phyloP scores from a whole-genome alignment of 1,140 invertebrate species.

The Bombus soroeensis region DNA sequence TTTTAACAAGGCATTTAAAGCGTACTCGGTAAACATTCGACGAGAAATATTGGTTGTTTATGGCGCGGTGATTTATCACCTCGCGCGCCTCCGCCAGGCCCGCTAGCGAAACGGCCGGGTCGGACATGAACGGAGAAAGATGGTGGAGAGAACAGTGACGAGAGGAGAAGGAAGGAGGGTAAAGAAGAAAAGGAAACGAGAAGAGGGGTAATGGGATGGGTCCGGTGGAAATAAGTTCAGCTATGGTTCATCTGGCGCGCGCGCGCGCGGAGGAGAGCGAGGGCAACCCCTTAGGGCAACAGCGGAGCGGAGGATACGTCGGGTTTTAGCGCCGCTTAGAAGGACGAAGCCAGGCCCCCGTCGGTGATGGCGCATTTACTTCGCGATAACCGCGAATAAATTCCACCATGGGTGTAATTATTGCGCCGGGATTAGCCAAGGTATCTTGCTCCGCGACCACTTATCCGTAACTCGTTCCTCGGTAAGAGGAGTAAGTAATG shows the following conservation, averaged over 20 bases:
- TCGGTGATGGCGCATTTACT: slow-evolving; percentile 56
- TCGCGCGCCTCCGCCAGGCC: slow-evolving; percentile 64
- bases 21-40: slow-evolving; percentile 83
- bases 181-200: slow-evolving; percentile 2
- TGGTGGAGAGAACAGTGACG: not conserved
- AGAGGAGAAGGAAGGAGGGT: not conserved
- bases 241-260: slow-evolving; percentile 67
- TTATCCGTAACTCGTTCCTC: not conserved
- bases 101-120: slow-evolving; percentile 40
- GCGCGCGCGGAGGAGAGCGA: not conserved
- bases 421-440: slow-evolving; percentile 40
- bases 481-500: slow-evolving; percentile 19
- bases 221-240: slow-evolving; percentile 67
- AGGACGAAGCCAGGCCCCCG: slow-evolving; percentile 25
- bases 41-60: slow-evolving; percentile 83
- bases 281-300: slow-evolving; percentile 9
- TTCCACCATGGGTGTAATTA: slow-evolving; percentile 57
- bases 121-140: not conserved
- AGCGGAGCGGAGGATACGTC: slow-evolving; percentile 19
- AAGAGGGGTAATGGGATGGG: slow-evolving; percentile 58
- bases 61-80: slow-evolving; percentile 82
- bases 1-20: slow-evolving; percentile 84
- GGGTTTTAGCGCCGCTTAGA: slow-evolving; percentile 69
- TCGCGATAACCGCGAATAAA: slow-evolving; percentile 66
- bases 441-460: not conserved